Evolutionary conservation across 2,113 vertebrate species (phyloP).

Genomic region (Nothoprocta perdicaria): DNA sequence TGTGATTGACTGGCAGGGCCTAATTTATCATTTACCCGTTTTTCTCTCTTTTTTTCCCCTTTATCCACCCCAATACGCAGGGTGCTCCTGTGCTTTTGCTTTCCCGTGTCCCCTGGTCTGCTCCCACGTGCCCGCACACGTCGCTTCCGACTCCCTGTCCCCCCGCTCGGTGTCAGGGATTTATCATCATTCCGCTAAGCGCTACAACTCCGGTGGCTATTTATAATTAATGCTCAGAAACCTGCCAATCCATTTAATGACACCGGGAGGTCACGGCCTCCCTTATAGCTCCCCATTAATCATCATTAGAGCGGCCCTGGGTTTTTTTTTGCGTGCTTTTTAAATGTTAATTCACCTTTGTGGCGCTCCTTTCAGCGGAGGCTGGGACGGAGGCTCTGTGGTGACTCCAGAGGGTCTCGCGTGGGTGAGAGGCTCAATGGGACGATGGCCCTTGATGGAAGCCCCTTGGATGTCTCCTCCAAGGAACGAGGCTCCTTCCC

Average conservation of each 20-base stretch:
- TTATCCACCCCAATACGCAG: not conserved
- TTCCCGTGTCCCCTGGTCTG: fast-evolving
- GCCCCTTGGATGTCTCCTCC: slow-evolving; percentile 44
- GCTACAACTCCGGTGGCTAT: slow-evolving; percentile 79
- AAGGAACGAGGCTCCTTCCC: too few species aligned
- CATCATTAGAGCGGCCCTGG: slow-evolving; percentile 80
- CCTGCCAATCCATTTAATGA: slow-evolving; percentile 85
- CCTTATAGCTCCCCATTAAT: slow-evolving; percentile 82
- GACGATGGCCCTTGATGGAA: slow-evolving; percentile 64
- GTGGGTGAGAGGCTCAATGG: slow-evolving; percentile 60
- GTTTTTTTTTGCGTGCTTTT: slow-evolving; percentile 81
- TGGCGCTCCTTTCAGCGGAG: slow-evolving; percentile 78
- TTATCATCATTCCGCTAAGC: slow-evolving; percentile 77
- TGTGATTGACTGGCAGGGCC: slow-evolving; percentile 76
- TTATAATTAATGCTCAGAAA: slow-evolving; percentile 85
- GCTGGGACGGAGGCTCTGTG: slow-evolving; percentile 69
- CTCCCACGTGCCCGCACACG: not conserved
- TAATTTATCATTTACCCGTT: slow-evolving; percentile 77
- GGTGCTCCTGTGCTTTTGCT: too few species aligned
- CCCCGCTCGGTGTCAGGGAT: slow-evolving; percentile 59
- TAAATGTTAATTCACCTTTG: slow-evolving; percentile 85
- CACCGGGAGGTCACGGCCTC: slow-evolving; percentile 79
- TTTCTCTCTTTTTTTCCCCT: not conserved
- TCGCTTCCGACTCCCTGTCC: slow-evolving; percentile 42
- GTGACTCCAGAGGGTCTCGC: slow-evolving; percentile 42